phyloP scores from a whole-genome alignment of 2,797 vertebrate species.

The Gallinago solitaria region DNA sequence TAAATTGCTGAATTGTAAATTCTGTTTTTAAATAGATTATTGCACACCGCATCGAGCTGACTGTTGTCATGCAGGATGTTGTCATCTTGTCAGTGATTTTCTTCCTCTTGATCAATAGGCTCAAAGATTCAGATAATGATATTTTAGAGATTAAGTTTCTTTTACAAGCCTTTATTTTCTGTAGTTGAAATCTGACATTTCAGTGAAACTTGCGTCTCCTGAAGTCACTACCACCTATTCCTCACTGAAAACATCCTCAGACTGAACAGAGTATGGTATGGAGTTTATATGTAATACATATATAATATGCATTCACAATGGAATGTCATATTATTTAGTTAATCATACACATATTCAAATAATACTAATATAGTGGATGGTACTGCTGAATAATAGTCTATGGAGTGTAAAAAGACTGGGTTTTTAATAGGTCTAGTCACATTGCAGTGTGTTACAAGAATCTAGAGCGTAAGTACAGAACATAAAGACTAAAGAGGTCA shows the following conservation, averaged over 20 bases:
- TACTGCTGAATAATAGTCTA: background rate
- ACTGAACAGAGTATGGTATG: background rate
- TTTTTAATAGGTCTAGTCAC: background rate
- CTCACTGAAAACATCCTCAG: background rate
- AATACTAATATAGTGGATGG: background rate
- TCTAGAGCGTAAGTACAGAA: background rate
- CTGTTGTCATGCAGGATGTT: background rate
- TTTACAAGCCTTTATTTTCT: fast-evolving
- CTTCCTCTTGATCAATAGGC: background rate
- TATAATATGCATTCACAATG: background rate
- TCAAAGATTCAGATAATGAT: background rate
- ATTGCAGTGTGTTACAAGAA: background rate
- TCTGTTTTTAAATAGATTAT: background rate
- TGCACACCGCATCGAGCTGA: background rate
- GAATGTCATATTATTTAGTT: background rate
- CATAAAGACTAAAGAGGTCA: background rate
- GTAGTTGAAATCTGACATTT: background rate
- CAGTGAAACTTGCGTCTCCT: background rate
- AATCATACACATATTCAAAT: background rate
- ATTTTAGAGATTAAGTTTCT: background rate
- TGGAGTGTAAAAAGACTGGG: background rate
- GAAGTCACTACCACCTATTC: background rate
- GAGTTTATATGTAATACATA: background rate
- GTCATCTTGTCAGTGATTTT: background rate
- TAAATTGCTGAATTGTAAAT: background rate